Base-by-base conservation (phyloP, 2,113 vertebrate genomes). In the Oreochromis tanganicae region DNA sequence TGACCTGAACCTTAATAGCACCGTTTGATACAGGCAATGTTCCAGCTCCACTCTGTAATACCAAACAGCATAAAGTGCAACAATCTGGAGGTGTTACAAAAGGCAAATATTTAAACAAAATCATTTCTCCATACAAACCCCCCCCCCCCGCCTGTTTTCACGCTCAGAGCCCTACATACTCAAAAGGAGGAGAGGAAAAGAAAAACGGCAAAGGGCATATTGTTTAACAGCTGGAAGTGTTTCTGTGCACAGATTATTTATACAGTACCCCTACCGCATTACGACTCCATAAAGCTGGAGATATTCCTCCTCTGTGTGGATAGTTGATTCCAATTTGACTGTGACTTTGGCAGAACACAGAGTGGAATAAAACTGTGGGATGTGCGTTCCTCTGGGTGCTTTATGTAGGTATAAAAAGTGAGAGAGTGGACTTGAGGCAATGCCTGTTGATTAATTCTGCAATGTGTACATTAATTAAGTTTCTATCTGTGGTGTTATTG, bases 211-310 rank as follows among this genome's bases (percentile, higher is more conserved):
- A 78, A 91, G 81, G 91, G 89, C 89, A 88, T 88, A 86, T 88
- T 92, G 90, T 94, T 87, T 57, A 92, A 95, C 94, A 96, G 94
- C 93, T 96, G 96, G 94, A 95, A 95, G 93, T 94, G 90, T 94
- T 95, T 94, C 90, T 90, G 91, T 66, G 87, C 80, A 5, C 75
- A 89, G 90, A 94, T 94, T 95, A 95, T 96, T 94, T 95, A 94
- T 92, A 91, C 88, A 94, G 93, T 92, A 86, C 88, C 92, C 83
- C 85, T 75, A 84, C 94, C 85, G 27, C 88, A 93, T 92, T 86
- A 91, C 71, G 84, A 91, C 92, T 94, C 86, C 87, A 94, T 92
- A 92, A 94, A 95, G 87, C 82, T 80, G 89, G 90, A 94, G 85
- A 86, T 88, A 92, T 92, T 92, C 92, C 93, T 92, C 71, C 85